These are phyloP conservation scores for Buceros bicornis DNA, from an alignment of 2,797 vertebrate genomes.

Conservation along the genomic window DNA sequence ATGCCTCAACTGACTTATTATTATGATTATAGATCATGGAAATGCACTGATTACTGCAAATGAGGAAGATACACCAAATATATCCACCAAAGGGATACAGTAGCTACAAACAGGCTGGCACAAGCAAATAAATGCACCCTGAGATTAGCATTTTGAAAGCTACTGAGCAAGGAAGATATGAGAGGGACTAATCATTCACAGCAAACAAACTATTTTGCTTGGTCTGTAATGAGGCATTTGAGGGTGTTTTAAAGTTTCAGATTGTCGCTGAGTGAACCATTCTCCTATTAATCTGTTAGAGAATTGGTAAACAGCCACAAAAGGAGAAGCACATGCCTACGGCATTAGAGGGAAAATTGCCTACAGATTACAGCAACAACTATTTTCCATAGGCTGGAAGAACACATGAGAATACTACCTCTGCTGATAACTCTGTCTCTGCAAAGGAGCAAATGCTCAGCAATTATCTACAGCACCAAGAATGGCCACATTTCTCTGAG, in stretches of 20 bases:
- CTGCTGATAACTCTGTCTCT: slow-evolving; percentile 41
- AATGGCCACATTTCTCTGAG: slow-evolving; percentile 31
- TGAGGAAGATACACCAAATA: slow-evolving; percentile 42
- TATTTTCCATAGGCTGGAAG: slow-evolving; percentile 23
- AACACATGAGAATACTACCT: slow-evolving; percentile 38
- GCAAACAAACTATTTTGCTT: slow-evolving; percentile 57
- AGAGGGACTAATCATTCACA: slow-evolving; percentile 62
- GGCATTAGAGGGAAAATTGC: slow-evolving; percentile 41
- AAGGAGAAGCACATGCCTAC: slow-evolving; percentile 20
- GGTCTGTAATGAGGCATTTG: slow-evolving; percentile 58
- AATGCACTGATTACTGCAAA: slow-evolving; percentile 68
- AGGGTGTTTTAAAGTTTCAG: slow-evolving; percentile 63
- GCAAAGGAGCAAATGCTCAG: neutral
- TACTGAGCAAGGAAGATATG: slow-evolving; percentile 26
- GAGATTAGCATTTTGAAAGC: slow-evolving; percentile 44
- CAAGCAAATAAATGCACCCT: slow-evolving; percentile 37
- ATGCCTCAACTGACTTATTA: slow-evolving; percentile 7
- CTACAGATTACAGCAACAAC: slow-evolving; percentile 46
- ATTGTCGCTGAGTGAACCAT: slow-evolving; percentile 50
- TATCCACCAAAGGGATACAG: slow-evolving; percentile 37
- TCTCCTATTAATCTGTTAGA: slow-evolving; percentile 63
- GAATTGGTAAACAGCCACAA: slow-evolving; percentile 43
- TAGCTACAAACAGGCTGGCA: slow-evolving; percentile 44
- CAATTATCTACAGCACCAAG: slow-evolving; percentile 18
- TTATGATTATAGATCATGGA: slow-evolving; percentile 42